Conservation (phyloP, 2,113 vertebrate genomes). For the Notothenia rossii region DNA sequence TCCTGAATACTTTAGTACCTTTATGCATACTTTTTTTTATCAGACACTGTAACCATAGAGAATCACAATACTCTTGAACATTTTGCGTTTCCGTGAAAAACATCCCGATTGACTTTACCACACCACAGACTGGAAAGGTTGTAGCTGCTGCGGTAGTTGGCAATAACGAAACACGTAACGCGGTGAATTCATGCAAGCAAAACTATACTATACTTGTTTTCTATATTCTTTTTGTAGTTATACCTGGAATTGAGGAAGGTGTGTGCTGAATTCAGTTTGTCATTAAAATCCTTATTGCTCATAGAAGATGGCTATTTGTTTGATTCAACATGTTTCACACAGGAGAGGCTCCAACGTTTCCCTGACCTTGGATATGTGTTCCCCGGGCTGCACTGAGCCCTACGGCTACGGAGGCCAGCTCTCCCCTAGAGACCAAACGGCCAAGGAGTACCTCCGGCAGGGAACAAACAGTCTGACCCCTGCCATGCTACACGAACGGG, state of each 20-base stretch:
- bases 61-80: too few species aligned
- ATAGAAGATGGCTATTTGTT: neutral
- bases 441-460: conserved; percentile 92
- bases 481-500: conserved; percentile 90
- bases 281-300: conserved; percentile 11
- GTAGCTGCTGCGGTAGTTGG: too few species aligned
- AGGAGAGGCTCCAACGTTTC: conserved; percentile 99
- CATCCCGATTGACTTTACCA: too few species aligned
- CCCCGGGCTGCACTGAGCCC: conserved; percentile 93
- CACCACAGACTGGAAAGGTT: too few species aligned
- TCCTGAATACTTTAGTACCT: too few species aligned
- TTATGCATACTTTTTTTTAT: too few species aligned
- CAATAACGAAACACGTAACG: too few species aligned
- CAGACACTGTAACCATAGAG: too few species aligned
- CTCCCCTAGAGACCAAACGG: conserved; percentile 93
- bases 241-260: neutral
- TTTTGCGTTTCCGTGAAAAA: too few species aligned
- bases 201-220: too few species aligned
- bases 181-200: too few species aligned
- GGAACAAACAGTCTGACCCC: conserved; percentile 90
- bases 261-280: neutral
- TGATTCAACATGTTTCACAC: conserved; percentile 44
- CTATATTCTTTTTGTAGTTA: neutral
- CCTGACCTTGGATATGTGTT: conserved; percentile 98
- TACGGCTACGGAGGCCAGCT: conserved; percentile 94